A percentile compares a stretch with the other conserved stretches of the same genome.
Evolutionary conservation across 2,888 invertebrate genomes (phyloP).

Genomic region (Troides aeacus): DNA sequence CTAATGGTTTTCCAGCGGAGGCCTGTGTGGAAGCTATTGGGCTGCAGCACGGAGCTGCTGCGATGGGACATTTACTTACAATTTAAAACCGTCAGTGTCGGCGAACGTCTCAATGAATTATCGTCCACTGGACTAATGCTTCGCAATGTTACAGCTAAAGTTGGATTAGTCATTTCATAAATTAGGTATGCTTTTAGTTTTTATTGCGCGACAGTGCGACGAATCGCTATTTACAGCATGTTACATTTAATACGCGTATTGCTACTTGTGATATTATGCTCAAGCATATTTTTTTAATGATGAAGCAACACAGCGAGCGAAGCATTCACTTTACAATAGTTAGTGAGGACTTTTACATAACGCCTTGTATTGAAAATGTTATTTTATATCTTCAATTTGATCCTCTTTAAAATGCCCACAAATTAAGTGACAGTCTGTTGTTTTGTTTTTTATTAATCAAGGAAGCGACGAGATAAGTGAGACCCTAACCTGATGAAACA

Average conservation of each 20-base stretch:
- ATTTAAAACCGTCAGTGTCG: slow-evolving; percentile 39
- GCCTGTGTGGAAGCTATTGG: slow-evolving; percentile 2
- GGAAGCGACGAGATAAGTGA: no score
- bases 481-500: no score
- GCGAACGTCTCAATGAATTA: slow-evolving; percentile 47
- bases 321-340: no score
- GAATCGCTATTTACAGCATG: slow-evolving; percentile 14
- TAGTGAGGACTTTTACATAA: no score
- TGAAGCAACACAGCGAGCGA: no score
- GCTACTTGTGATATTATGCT: no score
- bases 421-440: no score
- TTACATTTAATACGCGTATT: neutral
- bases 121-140: slow-evolving; percentile 34
- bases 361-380: no score
- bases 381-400: no score
- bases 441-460: no score
- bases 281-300: no score
- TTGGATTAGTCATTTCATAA: slow-evolving; percentile 27
- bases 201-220: slow-evolving; percentile 4
- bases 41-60: slow-evolving; percentile 38
- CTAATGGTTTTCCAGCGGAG: slow-evolving; percentile 40
- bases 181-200: slow-evolving; percentile 15
- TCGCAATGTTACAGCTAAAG: slow-evolving; percentile 30
- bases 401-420: no score
- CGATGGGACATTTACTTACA: slow-evolving; percentile 43